Conservation (phyloP, 2,797 vertebrate genomes). For the Carduelis carduelis region DNA sequence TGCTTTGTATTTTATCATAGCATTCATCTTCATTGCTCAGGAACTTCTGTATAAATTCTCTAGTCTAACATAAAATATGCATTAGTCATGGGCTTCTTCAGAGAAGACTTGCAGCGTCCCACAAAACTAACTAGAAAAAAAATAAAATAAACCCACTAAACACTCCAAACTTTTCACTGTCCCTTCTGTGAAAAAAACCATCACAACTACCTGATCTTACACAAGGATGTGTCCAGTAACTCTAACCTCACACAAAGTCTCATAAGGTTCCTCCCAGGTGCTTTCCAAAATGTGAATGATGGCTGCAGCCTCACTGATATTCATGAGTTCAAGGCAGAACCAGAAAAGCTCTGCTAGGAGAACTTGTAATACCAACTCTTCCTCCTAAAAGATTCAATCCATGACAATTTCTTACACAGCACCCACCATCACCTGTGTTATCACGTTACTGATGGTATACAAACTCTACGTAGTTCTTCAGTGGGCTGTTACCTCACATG, state of each 20-base stretch:
- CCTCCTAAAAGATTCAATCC: not conserved
- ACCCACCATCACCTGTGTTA: not conserved
- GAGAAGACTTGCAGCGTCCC: not conserved
- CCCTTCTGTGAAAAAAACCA: not conserved
- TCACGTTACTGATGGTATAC: accelerated
- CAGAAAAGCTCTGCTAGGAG: not conserved
- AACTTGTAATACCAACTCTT: not conserved
- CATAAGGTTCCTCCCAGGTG: not conserved
- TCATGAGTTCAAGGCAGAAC: not conserved
- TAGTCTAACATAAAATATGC: not conserved
- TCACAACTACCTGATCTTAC: not conserved
- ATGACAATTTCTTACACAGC: not conserved
- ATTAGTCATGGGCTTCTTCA: not conserved
- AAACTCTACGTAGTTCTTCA: not conserved
- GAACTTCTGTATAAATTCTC: not conserved
- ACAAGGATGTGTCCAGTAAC: accelerated
- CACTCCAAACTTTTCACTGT: not conserved
- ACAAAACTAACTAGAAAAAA: not conserved
- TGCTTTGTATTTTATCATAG: not conserved
- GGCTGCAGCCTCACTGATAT: not conserved
- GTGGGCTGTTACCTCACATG: not conserved
- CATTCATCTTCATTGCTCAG: not conserved
- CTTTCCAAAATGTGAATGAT: not conserved
- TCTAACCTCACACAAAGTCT: not conserved
- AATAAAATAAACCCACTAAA: not conserved